phyloP scores from a whole-genome alignment of 2,797 vertebrate species.

The Tiaroga cobitis region DNA sequence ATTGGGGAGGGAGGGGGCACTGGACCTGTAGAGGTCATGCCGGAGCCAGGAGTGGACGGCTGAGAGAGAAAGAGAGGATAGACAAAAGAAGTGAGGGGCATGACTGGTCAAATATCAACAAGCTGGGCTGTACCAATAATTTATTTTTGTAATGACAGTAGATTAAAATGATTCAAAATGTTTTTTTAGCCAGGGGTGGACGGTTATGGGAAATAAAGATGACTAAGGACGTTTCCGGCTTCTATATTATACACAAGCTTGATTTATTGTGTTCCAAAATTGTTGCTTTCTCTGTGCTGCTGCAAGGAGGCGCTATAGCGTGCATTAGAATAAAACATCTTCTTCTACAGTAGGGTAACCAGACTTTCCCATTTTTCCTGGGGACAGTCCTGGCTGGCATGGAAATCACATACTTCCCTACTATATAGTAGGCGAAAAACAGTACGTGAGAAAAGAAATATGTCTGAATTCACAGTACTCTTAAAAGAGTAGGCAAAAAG shows the following conservation, averaged over 20 bases:
- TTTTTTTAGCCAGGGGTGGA: neutral
- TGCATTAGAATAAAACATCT: no score
- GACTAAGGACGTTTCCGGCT: neutral
- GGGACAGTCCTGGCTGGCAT: no score
- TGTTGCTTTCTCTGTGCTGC: no score
- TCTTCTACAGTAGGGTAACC: no score
- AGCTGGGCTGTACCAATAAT: neutral
- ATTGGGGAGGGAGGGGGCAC: constrained; percentile 74
- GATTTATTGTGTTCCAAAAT: neutral
- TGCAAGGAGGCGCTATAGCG: no score
- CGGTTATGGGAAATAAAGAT: neutral
- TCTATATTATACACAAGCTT: neutral
- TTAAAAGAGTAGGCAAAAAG: no score
- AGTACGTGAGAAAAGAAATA: no score
- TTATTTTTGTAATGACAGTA: neutral
- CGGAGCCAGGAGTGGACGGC: constrained; percentile 35
- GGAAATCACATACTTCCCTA: no score
- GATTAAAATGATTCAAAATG: neutral
- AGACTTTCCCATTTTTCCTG: no score
- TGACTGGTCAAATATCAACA: neutral
- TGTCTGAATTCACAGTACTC: no score
- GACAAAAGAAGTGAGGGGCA: neutral
- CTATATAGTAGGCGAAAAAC: no score
- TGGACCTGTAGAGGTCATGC: constrained; percentile 41
- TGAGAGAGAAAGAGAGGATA: constrained; percentile 15